phyloP scores from a whole-genome alignment of 1,140 invertebrate genomes.

The Nautilus pompilius region DNA sequence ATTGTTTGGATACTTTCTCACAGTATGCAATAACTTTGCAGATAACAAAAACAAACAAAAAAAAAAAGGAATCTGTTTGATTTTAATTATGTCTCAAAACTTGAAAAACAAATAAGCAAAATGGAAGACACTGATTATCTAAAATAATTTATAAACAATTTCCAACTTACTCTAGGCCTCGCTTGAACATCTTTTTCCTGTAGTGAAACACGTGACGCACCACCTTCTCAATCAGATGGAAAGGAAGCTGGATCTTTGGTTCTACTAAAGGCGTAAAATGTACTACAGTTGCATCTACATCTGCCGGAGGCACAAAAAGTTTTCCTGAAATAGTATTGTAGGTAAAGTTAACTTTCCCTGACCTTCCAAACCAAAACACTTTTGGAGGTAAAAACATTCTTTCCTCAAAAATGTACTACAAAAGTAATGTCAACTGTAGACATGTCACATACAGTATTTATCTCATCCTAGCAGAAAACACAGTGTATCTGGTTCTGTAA shows the following conservation, averaged over 20 bases:
- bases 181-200: constrained; percentile 78
- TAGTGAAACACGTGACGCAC: constrained; percentile 80
- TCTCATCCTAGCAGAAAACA: not conserved
- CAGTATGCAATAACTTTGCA: not conserved
- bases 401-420: not conserved
- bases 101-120: not conserved
- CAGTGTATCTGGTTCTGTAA: not conserved
- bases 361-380: not conserved
- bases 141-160: not conserved
- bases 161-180: constrained; percentile 61
- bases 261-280: constrained; percentile 74
- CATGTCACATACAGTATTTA: not conserved
- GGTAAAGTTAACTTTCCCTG: not conserved
- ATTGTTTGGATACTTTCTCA: not conserved
- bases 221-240: constrained; percentile 88
- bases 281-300: constrained; percentile 95
- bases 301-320: constrained; percentile 88
- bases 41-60: not conserved
- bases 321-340: constrained; percentile 58
- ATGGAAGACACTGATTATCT: no score
- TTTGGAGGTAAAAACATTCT: not conserved
- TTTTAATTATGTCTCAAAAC: not conserved
- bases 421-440: not conserved
- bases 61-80: not conserved
- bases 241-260: constrained; percentile 76